These are phyloP conservation scores for Uloborus plumipes DNA, from an alignment of 2,888 invertebrate species.

Conservation along the genomic window DNA sequence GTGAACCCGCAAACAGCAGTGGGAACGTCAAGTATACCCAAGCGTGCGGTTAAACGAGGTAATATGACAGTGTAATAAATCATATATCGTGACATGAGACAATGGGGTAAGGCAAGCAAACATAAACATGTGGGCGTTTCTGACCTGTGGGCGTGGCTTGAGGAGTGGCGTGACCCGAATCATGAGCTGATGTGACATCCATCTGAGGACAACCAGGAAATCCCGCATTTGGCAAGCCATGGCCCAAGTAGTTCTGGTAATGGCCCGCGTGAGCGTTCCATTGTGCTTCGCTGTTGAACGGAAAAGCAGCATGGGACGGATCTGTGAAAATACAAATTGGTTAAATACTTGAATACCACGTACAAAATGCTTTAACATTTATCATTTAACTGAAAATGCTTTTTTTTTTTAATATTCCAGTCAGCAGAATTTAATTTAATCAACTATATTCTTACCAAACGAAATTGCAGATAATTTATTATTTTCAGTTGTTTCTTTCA, in stretches of 20 bases:
- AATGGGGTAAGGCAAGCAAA: constrained; percentile 27
- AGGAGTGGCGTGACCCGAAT: constrained; percentile 61
- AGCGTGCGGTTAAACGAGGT: constrained; percentile 18
- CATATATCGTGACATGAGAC: constrained; percentile 38
- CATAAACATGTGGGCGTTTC: constrained; percentile 23
- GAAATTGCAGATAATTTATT: too few species aligned
- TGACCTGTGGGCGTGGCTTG: constrained; percentile 53
- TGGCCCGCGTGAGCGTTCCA: constrained; percentile 65
- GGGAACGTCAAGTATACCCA: too few species aligned
- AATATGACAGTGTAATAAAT: constrained; percentile 25
- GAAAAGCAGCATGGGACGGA: constrained; percentile 64
- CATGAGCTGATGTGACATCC: constrained; percentile 49
- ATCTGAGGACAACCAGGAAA: constrained; percentile 51
- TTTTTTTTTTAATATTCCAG: too few species aligned
- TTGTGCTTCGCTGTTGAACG: constrained; percentile 57
- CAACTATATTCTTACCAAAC: too few species aligned
- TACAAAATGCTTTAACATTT: too few species aligned
- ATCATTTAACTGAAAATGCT: too few species aligned
- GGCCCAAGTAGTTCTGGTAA: constrained; percentile 65
- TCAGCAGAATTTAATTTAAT: too few species aligned
- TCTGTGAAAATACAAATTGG: constrained; percentile 50
- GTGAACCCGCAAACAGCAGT: too few species aligned
- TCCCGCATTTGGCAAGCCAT: constrained; percentile 61
- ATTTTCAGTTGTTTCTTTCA: too few species aligned
- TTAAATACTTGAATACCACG: neutral